Conservation (phyloP, 2,113 vertebrate genomes). For the Pandion haliaetus region DNA sequence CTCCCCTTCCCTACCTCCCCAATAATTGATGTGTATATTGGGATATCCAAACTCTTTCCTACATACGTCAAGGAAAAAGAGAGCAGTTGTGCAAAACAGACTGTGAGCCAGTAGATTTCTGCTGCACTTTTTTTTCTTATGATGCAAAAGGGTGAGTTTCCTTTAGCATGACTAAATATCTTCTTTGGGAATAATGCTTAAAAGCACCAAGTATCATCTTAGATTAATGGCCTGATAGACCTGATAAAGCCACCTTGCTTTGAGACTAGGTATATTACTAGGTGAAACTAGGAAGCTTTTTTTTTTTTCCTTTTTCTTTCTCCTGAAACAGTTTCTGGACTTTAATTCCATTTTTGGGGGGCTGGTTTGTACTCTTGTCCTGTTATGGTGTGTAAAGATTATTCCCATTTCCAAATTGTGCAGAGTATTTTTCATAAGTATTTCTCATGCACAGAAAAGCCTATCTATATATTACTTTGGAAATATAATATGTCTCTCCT, state of each 20-base stretch:
- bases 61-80: background rate
- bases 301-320: rapidly evolving
- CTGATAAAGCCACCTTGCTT: background rate
- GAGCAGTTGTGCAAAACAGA: background rate
- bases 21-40: background rate
- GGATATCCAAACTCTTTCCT: background rate
- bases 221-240: background rate
- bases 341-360: background rate
- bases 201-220: background rate
- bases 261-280: background rate
- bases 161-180: background rate
- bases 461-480: background rate
- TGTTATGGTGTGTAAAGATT: background rate
- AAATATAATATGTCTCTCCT: background rate
- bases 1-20: background rate
- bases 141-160: background rate
- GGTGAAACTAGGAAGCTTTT: background rate
- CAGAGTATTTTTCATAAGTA: background rate
- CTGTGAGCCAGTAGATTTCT: background rate
- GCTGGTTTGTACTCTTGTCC: background rate
- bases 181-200: background rate
- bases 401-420: background rate
- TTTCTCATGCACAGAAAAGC: background rate
- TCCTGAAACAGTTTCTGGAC: background rate
- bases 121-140: background rate